phyloP scores from a whole-genome alignment of 2,797 vertebrate species.

The Rachycentron canadum region DNA sequence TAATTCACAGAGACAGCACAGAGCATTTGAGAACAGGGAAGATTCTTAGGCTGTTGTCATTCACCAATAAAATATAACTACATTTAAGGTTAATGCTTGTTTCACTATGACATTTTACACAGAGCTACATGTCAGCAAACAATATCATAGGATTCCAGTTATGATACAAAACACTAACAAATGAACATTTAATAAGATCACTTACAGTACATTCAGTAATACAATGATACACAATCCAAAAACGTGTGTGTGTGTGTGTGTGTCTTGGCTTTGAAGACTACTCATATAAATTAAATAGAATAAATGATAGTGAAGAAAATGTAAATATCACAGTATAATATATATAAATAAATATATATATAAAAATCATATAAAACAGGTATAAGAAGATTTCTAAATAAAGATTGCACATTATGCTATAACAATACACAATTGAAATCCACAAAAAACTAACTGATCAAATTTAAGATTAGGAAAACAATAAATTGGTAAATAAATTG shows the following conservation, averaged over 20 bases:
- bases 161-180: conserved; percentile 49
- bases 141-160: neutral
- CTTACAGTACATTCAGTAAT: conserved; percentile 48
- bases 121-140: neutral
- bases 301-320: conserved; percentile 22
- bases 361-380: conserved; percentile 65
- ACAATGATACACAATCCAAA: conserved; percentile 37
- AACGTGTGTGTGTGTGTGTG: neutral
- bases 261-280: conserved; percentile 19
- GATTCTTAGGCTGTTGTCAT: conserved; percentile 5
- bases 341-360: too few relatives aligned
- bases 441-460: conserved; percentile 40
- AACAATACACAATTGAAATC: conserved; percentile 16
- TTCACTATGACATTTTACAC: neutral
- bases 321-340: conserved; percentile 20
- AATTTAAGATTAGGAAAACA: conserved; percentile 35
- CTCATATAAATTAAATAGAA: conserved; percentile 35
- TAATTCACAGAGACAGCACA: conserved; percentile 23
- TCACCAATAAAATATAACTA: conserved; percentile 7
- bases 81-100: conserved; percentile 2
- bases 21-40: neutral
- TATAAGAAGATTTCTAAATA: conserved; percentile 40
- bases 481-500: conserved; percentile 26
- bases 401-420: conserved; percentile 36
- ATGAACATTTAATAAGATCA: conserved; percentile 65